phyloP scores from a whole-genome alignment of 2,888 invertebrate genomes.

The Pachycephus smyrnensis region DNA sequence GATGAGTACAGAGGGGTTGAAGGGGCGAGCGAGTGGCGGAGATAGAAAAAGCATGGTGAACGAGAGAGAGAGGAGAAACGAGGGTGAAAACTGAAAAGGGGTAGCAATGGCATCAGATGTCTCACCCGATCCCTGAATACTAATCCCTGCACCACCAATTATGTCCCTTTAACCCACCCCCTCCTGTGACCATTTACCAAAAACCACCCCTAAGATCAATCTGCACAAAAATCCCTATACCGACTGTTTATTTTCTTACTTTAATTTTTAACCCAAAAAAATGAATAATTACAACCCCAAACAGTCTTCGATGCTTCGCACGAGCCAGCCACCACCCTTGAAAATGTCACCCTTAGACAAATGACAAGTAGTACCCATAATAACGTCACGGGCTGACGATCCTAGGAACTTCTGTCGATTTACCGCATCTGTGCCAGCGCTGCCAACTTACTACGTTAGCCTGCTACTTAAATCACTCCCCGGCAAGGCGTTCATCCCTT shows the following conservation, averaged over 20 bases:
- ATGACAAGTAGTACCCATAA: slow-evolving; percentile 11
- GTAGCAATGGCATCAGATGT: slow-evolving; percentile 36
- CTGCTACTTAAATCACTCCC: slow-evolving; percentile 61
- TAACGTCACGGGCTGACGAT: slow-evolving; percentile 40
- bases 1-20: not conserved
- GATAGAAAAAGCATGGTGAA: not conserved
- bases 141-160: slow-evolving; percentile 45
- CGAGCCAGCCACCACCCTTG: not conserved
- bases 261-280: too few relatives aligned
- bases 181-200: not conserved
- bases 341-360: slow-evolving; percentile 8
- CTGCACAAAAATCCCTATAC: not conserved
- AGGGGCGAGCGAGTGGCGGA: not conserved
- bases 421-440: slow-evolving; percentile 63
- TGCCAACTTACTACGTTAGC: slow-evolving; percentile 61
- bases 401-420: slow-evolving; percentile 64
- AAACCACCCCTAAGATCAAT: not conserved
- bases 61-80: not conserved
- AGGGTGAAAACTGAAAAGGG: not conserved
- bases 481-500: not conserved
- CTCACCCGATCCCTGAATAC: slow-evolving; percentile 42
- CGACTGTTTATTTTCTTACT: not conserved
- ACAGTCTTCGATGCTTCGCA: not conserved
- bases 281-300: not conserved
- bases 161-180: slow-evolving; percentile 39